Percentiles rank a stretch among this genome's conserved stretches.
These are phyloP conservation scores for Theodoxus fluviatilis DNA, from an alignment of 2,888 invertebrate species.

Conservation along the genomic window DNA sequence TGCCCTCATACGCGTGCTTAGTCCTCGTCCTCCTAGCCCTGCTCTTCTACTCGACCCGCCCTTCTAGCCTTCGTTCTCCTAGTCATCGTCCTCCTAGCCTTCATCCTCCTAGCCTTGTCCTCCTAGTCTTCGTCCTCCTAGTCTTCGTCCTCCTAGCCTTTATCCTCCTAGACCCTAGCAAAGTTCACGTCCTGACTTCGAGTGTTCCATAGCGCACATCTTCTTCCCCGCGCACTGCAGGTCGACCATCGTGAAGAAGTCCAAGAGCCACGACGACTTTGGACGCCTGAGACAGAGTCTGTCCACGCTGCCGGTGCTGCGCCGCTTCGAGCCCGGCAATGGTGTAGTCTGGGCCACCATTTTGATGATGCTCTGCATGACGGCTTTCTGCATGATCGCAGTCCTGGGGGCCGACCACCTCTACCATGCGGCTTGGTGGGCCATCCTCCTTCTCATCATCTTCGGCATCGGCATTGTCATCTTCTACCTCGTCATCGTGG, in stretches of 20 bases:
- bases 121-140: too few relatives aligned
- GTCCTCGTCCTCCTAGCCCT: too few relatives aligned
- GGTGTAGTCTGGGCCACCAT: constrained; percentile 74
- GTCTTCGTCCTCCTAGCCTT: too few relatives aligned
- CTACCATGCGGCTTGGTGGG: constrained; percentile 74
- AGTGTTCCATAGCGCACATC: too few relatives aligned
- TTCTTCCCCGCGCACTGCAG: too few relatives aligned
- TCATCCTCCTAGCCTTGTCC: too few relatives aligned
- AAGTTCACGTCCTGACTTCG: too few relatives aligned
- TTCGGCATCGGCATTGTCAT: constrained; percentile 51
- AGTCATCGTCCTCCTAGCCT: too few relatives aligned
- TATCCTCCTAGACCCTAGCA: too few relatives aligned
- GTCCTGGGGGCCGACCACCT: constrained; percentile 70
- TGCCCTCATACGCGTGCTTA: too few relatives aligned
- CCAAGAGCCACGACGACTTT: constrained; percentile 68
- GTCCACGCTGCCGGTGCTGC: constrained; percentile 78
- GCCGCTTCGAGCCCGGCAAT: constrained; percentile 79
- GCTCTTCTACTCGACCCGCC: too few relatives aligned
- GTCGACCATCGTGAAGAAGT: constrained; percentile 52
- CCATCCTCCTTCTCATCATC: constrained; percentile 69
- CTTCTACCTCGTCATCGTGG: constrained; percentile 58
- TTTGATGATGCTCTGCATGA: constrained; percentile 71
- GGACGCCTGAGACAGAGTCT: constrained; percentile 77
- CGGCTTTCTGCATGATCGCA: constrained; percentile 66
- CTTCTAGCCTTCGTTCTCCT: too few relatives aligned